Percentiles rank a stretch among this genome's conserved stretches.
These are phyloP conservation scores for Nasonovia ribisnigri DNA, from an alignment of 2,888 invertebrate genomes.

Conservation along the genomic window DNA sequence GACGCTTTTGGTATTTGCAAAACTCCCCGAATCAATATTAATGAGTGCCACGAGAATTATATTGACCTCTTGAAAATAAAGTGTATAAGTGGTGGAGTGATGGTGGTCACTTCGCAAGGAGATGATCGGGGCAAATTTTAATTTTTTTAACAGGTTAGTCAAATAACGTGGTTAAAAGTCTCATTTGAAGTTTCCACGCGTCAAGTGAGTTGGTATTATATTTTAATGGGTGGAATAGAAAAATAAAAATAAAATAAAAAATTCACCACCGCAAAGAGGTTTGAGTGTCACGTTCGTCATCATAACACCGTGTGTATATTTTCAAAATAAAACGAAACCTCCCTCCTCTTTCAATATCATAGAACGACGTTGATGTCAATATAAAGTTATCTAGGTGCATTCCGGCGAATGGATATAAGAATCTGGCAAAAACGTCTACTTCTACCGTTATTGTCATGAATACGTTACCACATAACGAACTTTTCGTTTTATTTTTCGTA, in stretches of 20 bases:
- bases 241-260: not conserved
- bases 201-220: not conserved
- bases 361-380: not conserved
- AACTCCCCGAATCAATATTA: constrained; percentile 51
- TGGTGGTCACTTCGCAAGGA: not conserved
- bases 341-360: no score
- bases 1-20: not conserved
- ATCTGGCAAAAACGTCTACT: not conserved
- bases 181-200: not conserved
- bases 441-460: not conserved
- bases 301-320: not conserved
- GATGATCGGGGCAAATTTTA: not conserved
- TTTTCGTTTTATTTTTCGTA: not conserved
- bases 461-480: not conserved
- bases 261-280: not conserved
- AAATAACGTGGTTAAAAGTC: not conserved
- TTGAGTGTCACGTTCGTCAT: not conserved
- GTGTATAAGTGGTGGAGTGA: not conserved
- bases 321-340: not conserved
- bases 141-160: not conserved
- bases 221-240: not conserved
- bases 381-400: not conserved
- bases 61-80: not conserved
- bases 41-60: constrained; percentile 34
- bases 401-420: not conserved